Base-by-base conservation (phyloP, 2,888 invertebrate genomes). In the Pristionchus japonicus region DNA sequence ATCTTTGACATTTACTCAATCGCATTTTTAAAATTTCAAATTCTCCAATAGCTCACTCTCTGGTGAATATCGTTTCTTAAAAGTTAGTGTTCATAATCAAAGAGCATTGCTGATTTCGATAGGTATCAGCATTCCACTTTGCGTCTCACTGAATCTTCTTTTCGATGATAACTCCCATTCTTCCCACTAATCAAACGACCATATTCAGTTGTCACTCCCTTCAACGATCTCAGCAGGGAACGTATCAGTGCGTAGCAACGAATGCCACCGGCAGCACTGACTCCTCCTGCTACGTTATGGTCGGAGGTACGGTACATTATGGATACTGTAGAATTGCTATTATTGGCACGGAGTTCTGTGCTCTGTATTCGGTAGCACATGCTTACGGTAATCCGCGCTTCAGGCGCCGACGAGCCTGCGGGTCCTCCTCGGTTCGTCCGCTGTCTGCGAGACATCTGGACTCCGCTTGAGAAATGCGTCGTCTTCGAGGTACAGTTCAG, bases 391-490 rank as follows among this genome's bases (percentile, higher is more conserved):
- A n/a, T 27, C 4, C n/a, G 64, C 88, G 13, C 34, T 27, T 64
- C 57, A 89, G 92, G 89, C 34, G 85, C 90, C 9, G 92, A 91
- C 87, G 90, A 91, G 77, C 92, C 92, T 17, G 92, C 92, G 9
- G 92, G 93, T 37, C 93, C 93, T 49, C 93, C 93, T 37, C 88
- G 92, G 13, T 93, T 93, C 87, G 89, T 92, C n/a, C 91, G 91
- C 49, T 94, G 93, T 86, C 91, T 94, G 17, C 89, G 92, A 27
- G 93, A 94, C 87, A 89, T 92, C 37, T 93, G 92, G 92, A 91
- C 92, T 31, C 92, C 92, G 6, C 89, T 93, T 31, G 91, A 89
- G 31, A 91, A 92, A 74, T 89, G 70, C 11, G 90, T 93, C 37
- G 89, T 84, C 49, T 91, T 94, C 88, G 90, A 91, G 23, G 87